Base-by-base conservation (phyloP, 2,888 invertebrate species). In the Rhorus exstirpatorius region DNA sequence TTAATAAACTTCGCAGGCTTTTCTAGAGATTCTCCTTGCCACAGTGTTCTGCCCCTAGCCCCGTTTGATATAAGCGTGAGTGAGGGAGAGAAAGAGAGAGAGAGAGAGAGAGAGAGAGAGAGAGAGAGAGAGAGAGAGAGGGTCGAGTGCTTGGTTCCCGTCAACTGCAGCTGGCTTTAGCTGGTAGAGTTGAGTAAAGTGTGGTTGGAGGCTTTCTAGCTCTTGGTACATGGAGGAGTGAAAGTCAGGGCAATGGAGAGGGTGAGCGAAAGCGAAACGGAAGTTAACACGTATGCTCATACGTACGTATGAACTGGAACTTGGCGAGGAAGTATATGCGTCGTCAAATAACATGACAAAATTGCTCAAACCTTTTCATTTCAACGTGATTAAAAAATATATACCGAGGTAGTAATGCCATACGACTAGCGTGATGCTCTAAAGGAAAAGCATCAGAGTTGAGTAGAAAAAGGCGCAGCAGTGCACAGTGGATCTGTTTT, bases 1-100 rank as follows among this genome's bases (percentile, higher is more conserved):
- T 88, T 87, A 86, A 90, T 87, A 88, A 89, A 89, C 86, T 87
- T 81, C 46, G 65, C 67, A 38, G 79, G 85, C 83, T 85, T 87
- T 87, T 85, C 81, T 74, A 51, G 55, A 77, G 67, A 60, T 71
- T 77, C 61, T 24, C 55, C 46, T 55, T 24, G 41, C 63, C 70
- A 26, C 51, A 19, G 14, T 31, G 53, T 60, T 21, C 38, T 21
- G 26, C 26, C 60, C 12, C n/a, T 31, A 6, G 31, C n/a, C n/a
- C n/a, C n/a, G n/a, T n/a, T n/a, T n/a, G 6, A 31, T 6, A 31
- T 31, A 31, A 31, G 31, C 31, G 31, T 31, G 17, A 7, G 26
- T 10, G 58, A 46, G 24, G 31, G 51, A 77, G 44, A 31, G 35
- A 79, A 61, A 63, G 65, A 14, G 44, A 60, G 60, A 44, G 76